Base-by-base conservation (phyloP, 2,888 invertebrate genomes). In the Dichetophora obliterata region DNA sequence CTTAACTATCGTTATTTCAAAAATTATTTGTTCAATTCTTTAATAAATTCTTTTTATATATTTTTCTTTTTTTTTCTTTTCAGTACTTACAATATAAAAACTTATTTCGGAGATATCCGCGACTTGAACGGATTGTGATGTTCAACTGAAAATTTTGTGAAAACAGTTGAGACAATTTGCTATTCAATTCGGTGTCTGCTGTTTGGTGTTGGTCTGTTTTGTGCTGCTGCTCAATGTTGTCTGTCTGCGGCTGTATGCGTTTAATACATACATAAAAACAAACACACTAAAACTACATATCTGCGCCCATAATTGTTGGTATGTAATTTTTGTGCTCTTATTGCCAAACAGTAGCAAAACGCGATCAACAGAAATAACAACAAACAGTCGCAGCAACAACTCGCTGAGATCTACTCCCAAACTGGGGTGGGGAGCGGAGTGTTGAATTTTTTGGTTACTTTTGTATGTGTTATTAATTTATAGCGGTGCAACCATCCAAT, bases 61-160 rank as follows among this genome's bases (percentile, higher is more conserved):
- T 72, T 79, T 66, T 22, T 69, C 66, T 63, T 50, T 43, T 71
- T 76, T 70, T 76, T 77, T 50, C 71, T n/a, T n/a, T n/a, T 80
- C 52, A 50, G 48, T 66, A 89, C 88, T 89, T 89, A 89, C 89
- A 82, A 83, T 82, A 85, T 84, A 81, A 87, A 88, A 88, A 88
- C 87, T 87, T 86, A 85, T 88, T 88, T 88, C 86, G 86, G 88
- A 88, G 87, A 88, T 88, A 89, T 90, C 89, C 89, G 89, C 90
- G 90, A 89, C 89, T 90, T 90, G 88, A 89, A 90, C 90, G 89
- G 89, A 89, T 90, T 89, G 89, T 89, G 89, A 89, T 89, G 89
- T 89, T 90, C 90, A 90, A 90, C 89, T 90, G 88, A 89, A 89
- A 88, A 88, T 88, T 88, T 88, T 88, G 88, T 83, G 83, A 83